Conservation (phyloP, 2,797 vertebrate genomes). For the Sebastes flavidus region DNA sequence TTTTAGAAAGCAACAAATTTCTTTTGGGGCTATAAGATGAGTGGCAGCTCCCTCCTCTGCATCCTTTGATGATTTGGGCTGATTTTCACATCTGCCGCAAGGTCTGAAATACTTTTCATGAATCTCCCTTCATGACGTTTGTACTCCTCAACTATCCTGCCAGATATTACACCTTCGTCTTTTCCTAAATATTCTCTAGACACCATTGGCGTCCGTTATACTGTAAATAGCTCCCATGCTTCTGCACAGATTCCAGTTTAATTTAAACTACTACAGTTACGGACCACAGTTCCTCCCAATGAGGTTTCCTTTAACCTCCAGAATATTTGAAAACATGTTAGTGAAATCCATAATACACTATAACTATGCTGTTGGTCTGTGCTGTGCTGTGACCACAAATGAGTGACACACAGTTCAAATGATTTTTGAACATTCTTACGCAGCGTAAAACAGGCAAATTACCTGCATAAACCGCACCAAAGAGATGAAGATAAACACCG, state of each 20-base stretch:
- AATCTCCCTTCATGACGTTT: constrained; percentile 5
- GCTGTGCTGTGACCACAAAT: background rate
- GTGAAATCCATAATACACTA: background rate
- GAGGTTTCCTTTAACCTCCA: background rate
- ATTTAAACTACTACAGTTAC: background rate
- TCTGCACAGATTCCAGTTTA: constrained; percentile 1
- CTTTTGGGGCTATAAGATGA: background rate
- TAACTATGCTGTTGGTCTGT: background rate
- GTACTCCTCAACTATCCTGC: background rate
- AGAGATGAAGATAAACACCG: background rate
- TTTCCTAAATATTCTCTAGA: background rate
- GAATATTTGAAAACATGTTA: background rate
- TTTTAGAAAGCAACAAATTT: background rate
- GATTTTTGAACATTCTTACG: background rate
- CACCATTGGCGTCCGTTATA: background rate
- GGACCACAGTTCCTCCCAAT: background rate
- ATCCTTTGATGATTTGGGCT: background rate
- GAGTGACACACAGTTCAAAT: background rate
- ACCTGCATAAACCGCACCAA: background rate
- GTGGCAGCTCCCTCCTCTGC: background rate
- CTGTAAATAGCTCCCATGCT: constrained; percentile 5
- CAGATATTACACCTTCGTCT: background rate
- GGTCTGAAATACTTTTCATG: background rate
- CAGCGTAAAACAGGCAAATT: background rate
- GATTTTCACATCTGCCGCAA: background rate